Base-by-base conservation (phyloP, 2,888 invertebrate genomes). In the Iphiclides podalirius region DNA sequence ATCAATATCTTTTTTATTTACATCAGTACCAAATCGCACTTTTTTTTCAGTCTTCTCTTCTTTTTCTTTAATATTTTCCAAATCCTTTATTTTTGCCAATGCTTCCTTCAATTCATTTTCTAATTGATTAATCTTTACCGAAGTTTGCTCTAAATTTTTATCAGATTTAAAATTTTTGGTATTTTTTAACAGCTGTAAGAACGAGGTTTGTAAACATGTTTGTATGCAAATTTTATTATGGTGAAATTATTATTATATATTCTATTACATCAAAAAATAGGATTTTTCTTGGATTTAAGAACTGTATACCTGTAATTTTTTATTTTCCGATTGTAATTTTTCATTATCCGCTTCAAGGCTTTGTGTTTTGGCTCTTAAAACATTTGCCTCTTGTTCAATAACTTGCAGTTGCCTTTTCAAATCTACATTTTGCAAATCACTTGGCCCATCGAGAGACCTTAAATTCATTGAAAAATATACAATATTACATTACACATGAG, bases 321-420 rank as follows among this genome's bases (percentile, higher is more conserved):
- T 94, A 66, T 95, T 95, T 76, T 95, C 95, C 38, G 91, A 88
- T 50, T 87, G 83, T 42, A 96, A 70, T 74, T 93, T 94, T 57
- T 95, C 95, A 67, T 95, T 95, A 67, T 96, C 95, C 26, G 80
- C 80, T 79, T 95, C 95, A 15, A 95, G 75, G 23, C 87, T 90
- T 66, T 92, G 91, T 12, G 92, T 91, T 78, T 93, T 94, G 17
- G 90, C 86, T 57, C 94, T 86, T 42, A 95, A 79, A 41, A 93
- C 91, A 44, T 87, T 87, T 1, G 93, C 93, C 79, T 95, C 95
- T 75, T 94, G 94, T 73, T 95, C 95, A 44, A 94, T 92, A 0
- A 93, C 90, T 79, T 94, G 93, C 36, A 95, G 80, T 73, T 95
- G 95, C 47, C 93, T 83, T 72, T 93, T 93, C 37, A 94, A 70